Evolutionary conservation across 2,797 vertebrate species (phyloP).

Genomic region (Oryzias dopingdopingensis): DNA sequence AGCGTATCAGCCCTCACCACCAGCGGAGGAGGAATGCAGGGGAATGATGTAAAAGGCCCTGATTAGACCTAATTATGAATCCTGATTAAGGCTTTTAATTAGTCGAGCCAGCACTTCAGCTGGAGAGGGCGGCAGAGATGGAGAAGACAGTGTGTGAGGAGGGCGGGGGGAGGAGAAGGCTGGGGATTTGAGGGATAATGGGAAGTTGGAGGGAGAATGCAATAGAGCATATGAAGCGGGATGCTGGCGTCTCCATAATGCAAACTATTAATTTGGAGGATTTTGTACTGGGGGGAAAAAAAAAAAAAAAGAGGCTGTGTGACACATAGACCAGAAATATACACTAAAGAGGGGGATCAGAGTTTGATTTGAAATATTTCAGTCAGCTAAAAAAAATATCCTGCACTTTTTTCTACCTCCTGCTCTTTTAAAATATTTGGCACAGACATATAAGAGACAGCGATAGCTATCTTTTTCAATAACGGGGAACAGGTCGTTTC

Average conservation of each 20-base stretch:
- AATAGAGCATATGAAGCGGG: slow-evolving; percentile 12
- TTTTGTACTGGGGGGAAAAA: not conserved
- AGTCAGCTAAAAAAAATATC: slow-evolving; percentile 1
- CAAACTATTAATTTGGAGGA: slow-evolving; percentile 2
- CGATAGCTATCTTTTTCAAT: slow-evolving; percentile 17
- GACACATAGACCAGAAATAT: not conserved
- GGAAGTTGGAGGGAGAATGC: slow-evolving; percentile 14
- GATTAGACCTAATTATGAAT: slow-evolving; percentile 84
- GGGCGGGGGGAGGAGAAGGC: not conserved
- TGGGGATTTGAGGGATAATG: not conserved
- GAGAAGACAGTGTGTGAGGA: slow-evolving; percentile 50
- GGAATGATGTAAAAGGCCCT: slow-evolving; percentile 79
- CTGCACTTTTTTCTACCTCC: not conserved
- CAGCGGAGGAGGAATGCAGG: slow-evolving; percentile 68
- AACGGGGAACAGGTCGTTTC: slow-evolving; percentile 11
- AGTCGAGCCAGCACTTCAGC: slow-evolving; percentile 77
- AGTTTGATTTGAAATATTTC: slow-evolving; percentile 7
- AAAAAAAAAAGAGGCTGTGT: slow-evolving; percentile 4
- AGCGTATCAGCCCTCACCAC: slow-evolving; percentile 71
- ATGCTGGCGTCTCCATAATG: slow-evolving; percentile 2
- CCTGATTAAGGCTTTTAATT: slow-evolving; percentile 86
- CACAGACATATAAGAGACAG: slow-evolving; percentile 13
- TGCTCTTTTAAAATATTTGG: slow-evolving; percentile 21
- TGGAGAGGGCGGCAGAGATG: slow-evolving; percentile 71
- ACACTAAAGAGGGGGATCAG: not conserved